These are phyloP conservation scores for Girardinichthys multiradiatus DNA, from an alignment of 2,113 vertebrate species.

Conservation along the genomic window DNA sequence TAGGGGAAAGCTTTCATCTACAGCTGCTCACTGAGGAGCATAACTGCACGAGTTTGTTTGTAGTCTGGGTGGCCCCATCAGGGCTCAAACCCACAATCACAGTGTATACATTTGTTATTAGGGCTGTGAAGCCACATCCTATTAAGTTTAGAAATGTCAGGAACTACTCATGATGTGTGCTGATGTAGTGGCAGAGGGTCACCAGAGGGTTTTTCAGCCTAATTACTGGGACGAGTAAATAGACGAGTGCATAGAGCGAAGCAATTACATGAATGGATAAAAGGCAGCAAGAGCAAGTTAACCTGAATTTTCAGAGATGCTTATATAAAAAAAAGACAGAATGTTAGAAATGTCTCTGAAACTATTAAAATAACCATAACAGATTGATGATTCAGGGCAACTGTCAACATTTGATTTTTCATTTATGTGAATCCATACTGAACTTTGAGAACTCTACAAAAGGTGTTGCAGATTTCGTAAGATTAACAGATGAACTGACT, in stretches of 20 bases:
- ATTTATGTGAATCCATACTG: background rate
- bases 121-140: slow-evolving; percentile 49
- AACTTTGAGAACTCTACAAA: background rate
- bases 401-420: background rate
- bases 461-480: background rate
- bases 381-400: too few relatives aligned
- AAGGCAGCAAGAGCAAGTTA: too few relatives aligned
- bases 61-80: slow-evolving; percentile 71
- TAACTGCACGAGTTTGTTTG: slow-evolving; percentile 62
- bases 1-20: slow-evolving; percentile 65
- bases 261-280: background rate
- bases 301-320: background rate
- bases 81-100: slow-evolving; percentile 67
- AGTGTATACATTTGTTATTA: slow-evolving; percentile 62
- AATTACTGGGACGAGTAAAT: background rate
- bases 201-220: slow-evolving; percentile 28
- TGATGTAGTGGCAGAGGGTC: slow-evolving; percentile 35
- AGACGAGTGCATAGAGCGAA: background rate
- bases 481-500: background rate
- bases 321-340: background rate
- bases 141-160: slow-evolving; percentile 47
- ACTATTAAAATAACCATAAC: background rate
- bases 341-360: slow-evolving; percentile 3
- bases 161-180: slow-evolving; percentile 19
- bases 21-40: slow-evolving; percentile 37